Percentiles rank a stretch among this genome's conserved stretches.
These are phyloP conservation scores for Clamator glandarius DNA, from an alignment of 2,797 vertebrate species.

Conservation along the genomic window DNA sequence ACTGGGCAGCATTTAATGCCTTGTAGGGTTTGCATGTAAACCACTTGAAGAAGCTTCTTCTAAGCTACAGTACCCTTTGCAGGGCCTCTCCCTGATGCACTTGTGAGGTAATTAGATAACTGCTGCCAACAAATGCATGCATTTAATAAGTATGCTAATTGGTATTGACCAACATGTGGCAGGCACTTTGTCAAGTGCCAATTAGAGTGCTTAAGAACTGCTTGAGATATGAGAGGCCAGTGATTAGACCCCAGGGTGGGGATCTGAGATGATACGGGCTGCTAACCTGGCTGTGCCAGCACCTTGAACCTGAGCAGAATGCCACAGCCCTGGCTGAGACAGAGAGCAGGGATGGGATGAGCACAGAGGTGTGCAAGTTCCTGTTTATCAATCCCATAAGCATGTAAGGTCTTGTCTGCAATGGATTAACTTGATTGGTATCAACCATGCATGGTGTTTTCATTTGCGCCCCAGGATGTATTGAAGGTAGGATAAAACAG, in stretches of 20 bases:
- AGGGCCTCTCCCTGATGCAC: background rate
- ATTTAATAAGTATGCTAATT: conserved; percentile 67
- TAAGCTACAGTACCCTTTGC: background rate
- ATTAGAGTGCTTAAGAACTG: background rate
- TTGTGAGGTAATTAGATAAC: conserved; percentile 47
- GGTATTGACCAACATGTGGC: conserved; percentile 57
- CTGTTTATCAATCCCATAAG: background rate
- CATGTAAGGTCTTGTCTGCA: background rate
- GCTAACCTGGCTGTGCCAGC: background rate
- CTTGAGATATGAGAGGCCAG: background rate
- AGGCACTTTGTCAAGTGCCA: conserved; percentile 44
- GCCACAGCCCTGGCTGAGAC: background rate
- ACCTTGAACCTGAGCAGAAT: background rate
- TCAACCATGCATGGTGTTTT: rapidly evolving
- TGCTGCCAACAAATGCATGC: background rate
- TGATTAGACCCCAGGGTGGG: background rate
- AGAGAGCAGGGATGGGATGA: background rate
- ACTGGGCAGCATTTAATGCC: background rate
- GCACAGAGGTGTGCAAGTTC: background rate
- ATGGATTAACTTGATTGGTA: rapidly evolving
- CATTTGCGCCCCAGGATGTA: background rate
- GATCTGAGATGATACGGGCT: background rate
- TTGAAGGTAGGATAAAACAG: background rate
- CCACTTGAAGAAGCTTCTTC: background rate
- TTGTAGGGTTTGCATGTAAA: background rate